phyloP scores from a whole-genome alignment of 2,113 vertebrate genomes.

The Pavo muticus region DNA sequence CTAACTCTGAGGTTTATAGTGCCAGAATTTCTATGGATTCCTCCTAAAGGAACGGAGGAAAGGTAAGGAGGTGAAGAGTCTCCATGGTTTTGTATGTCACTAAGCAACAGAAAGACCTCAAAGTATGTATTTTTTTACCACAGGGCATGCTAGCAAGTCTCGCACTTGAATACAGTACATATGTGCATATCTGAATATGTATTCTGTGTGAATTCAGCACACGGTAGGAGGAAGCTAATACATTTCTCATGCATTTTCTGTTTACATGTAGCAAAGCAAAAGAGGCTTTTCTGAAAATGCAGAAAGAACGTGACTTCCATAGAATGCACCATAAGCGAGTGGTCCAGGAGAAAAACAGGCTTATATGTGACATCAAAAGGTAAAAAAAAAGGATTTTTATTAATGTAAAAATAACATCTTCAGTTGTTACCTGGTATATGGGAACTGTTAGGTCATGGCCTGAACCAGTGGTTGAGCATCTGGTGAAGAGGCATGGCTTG shows the following conservation, averaged over 20 bases:
- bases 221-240: neutral
- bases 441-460: too few species aligned
- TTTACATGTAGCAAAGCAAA: constrained; percentile 73
- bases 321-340: constrained; percentile 85
- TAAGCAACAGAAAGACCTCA: neutral
- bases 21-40: neutral
- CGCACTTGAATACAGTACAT: neutral
- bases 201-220: neutral
- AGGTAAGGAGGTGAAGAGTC: neutral
- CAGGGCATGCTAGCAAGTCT: neutral
- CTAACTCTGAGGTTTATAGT: neutral
- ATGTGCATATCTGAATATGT: neutral
- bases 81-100: neutral
- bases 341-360: constrained; percentile 86
- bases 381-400: constrained; percentile 40
- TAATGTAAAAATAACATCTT: neutral
- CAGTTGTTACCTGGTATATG: neutral
- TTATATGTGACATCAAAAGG: constrained; percentile 86
- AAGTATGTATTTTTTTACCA: neutral
- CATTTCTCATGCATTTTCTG: neutral
- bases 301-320: constrained; percentile 87
- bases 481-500: too few species aligned
- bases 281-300: constrained; percentile 79
- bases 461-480: too few species aligned
- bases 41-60: neutral